These are phyloP conservation scores for Iselma pallidipennis DNA, from an alignment of 2,888 invertebrate genomes.

Conservation along the genomic window DNA sequence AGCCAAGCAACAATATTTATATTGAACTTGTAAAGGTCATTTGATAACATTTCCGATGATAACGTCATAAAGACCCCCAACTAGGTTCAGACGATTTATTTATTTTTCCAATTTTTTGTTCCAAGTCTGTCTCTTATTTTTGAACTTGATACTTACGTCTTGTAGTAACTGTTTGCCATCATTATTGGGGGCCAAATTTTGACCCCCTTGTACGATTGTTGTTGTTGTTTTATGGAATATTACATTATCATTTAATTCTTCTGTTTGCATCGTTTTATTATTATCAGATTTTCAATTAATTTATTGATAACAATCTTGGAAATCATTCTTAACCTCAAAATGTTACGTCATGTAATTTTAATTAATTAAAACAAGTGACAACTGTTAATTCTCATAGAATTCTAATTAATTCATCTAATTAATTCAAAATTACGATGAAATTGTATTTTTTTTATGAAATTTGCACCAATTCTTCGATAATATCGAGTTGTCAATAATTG, in stretches of 20 bases:
- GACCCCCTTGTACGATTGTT: slow-evolving; percentile 23
- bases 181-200: slow-evolving; percentile 11
- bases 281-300: background rate
- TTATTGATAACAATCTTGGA: background rate
- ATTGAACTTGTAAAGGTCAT: slow-evolving; percentile 3
- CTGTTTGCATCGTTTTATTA: slow-evolving; percentile 13
- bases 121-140: slow-evolving; percentile 14
- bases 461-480: background rate
- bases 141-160: slow-evolving; percentile 19
- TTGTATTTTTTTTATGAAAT: background rate
- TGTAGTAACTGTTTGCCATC: slow-evolving; percentile 16
- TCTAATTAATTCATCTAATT: background rate
- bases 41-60: background rate
- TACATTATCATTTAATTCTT: slow-evolving; percentile 17
- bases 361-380: background rate
- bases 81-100: slow-evolving; percentile 4
- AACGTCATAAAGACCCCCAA: slow-evolving; percentile 19
- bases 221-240: slow-evolving; percentile 17
- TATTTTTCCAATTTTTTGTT: slow-evolving; percentile 9
- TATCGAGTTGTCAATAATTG: background rate
- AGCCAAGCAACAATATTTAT: background rate
- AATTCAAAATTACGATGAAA: background rate
- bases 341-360: background rate
- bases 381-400: background rate
- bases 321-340: background rate